Conservation (phyloP, 1,140 invertebrate species). For the Antheraea mylitta region DNA sequence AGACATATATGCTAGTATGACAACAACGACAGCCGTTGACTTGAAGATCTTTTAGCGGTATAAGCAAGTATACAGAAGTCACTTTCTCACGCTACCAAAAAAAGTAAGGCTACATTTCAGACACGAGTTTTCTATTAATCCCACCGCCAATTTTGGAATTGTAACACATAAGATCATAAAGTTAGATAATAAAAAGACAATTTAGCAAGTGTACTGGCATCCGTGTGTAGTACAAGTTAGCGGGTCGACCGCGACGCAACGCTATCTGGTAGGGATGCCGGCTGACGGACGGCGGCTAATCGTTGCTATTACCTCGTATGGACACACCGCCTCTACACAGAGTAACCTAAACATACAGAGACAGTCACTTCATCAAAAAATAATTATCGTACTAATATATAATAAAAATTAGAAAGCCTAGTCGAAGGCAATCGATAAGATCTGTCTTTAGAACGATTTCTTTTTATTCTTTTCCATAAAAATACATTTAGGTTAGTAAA, state of each 20-base stretch:
- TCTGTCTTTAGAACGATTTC: no score
- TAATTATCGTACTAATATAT: no score
- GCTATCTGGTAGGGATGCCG: constrained; percentile 37
- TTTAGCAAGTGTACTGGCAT: constrained; percentile 26
- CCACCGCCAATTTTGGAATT: not conserved
- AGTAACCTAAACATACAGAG: constrained; percentile 19
- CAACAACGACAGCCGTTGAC: no score
- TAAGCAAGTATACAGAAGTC: no score
- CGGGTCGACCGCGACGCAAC: constrained; percentile 10
- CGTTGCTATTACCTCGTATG: constrained; percentile 45
- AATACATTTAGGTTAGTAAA: no score
- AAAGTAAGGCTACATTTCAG: no score
- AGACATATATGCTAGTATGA: no score
- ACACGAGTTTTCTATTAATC: not conserved
- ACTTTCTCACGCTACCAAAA: no score
- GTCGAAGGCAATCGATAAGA: no score
- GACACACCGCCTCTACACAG: constrained; percentile 27
- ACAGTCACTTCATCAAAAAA: not conserved
- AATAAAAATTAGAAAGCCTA: no score
- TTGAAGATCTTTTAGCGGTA: no score
- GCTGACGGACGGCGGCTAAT: constrained; percentile 37
- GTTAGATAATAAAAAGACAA: constrained; percentile 10
- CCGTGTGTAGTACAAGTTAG: constrained; percentile 9
- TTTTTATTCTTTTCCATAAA: no score
- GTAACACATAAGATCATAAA: not conserved